These are phyloP conservation scores for Diachasma alloeum DNA, from an alignment of 1,140 invertebrate species.

Conservation along the genomic window DNA sequence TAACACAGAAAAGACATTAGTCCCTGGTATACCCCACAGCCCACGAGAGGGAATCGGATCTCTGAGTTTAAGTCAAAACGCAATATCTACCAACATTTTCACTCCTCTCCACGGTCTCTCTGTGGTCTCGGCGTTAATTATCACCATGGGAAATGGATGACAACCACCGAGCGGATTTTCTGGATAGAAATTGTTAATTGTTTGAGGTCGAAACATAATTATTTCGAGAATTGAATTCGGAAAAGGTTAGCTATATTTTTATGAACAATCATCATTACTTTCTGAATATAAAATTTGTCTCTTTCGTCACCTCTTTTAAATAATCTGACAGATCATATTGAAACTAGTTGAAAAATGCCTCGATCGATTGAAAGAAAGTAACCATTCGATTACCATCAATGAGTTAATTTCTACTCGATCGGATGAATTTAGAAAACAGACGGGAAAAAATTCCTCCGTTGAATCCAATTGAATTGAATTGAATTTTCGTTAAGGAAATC, in stretches of 20 bases:
- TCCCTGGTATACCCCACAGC: neutral
- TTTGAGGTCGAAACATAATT: neutral
- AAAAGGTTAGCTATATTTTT: neutral
- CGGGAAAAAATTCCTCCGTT: no score
- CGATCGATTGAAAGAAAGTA: no score
- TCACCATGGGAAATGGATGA: slow-evolving; percentile 31
- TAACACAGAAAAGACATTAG: slow-evolving; percentile 11
- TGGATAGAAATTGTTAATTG: neutral
- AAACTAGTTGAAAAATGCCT: no score
- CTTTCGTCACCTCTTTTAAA: no score
- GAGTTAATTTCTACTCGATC: no score
- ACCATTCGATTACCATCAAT: no score
- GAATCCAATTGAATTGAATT: no score
- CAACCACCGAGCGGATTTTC: neutral
- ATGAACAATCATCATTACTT: neutral
- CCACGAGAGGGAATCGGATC: neutral
- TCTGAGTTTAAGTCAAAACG: slow-evolving; percentile 1
- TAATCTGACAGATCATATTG: no score
- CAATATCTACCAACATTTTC: slow-evolving; percentile 6
- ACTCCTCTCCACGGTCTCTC: neutral
- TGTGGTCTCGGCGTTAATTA: slow-evolving; percentile 21
- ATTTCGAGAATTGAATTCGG: neutral
- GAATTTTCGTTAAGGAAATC: no score
- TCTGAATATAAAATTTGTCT: no score
- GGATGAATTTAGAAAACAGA: no score